phyloP scores from a whole-genome alignment of 2,797 vertebrate genomes.

The Pangasius mekongensis region DNA sequence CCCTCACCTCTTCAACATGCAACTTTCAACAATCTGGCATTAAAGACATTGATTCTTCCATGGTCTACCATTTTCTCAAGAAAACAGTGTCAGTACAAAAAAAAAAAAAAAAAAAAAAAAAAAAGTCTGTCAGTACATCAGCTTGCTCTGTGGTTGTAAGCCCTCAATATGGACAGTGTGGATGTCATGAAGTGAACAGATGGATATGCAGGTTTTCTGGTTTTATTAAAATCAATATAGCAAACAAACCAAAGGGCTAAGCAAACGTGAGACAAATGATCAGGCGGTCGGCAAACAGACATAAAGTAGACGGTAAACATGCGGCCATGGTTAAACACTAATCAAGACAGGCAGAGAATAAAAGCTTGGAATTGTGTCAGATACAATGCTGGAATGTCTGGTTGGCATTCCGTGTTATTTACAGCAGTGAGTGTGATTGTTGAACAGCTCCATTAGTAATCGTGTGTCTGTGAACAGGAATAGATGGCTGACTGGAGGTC shows the following conservation, averaged over 20 bases:
- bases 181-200: background rate
- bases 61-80: background rate
- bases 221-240: conserved; percentile 7
- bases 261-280: background rate
- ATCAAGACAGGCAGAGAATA: background rate
- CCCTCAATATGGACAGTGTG: conserved; percentile 5
- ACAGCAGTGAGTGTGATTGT: background rate
- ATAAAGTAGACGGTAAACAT: background rate
- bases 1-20: background rate
- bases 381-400: background rate
- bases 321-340: background rate
- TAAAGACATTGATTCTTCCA: background rate
- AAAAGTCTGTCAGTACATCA: conserved; percentile 15
- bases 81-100: background rate
- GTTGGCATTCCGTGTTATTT: background rate
- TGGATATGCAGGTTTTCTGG: background rate
- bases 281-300: background rate
- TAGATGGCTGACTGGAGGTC: background rate
- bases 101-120: background rate
- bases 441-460: background rate
- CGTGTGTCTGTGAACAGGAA: background rate
- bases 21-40: background rate
- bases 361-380: background rate
- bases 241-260: background rate
- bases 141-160: background rate